These are phyloP conservation scores for Dicycla oo DNA, from an alignment of 2,888 invertebrate species.

Conservation along the genomic window DNA sequence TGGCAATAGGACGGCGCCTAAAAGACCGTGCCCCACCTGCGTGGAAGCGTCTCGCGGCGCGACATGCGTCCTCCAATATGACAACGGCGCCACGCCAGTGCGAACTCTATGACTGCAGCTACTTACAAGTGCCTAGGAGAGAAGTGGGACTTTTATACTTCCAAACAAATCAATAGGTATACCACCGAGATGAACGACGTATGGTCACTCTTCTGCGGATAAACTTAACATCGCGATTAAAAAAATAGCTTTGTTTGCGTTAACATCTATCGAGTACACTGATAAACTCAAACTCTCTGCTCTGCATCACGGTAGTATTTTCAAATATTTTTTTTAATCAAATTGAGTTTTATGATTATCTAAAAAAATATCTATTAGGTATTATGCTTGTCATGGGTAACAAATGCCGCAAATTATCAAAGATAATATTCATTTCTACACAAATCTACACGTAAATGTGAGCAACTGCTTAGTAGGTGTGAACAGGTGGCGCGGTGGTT, in stretches of 20 bases:
- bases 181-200: neutral
- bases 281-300: neutral
- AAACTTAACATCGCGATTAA: neutral
- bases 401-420: neutral
- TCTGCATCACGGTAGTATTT: conserved; percentile 1
- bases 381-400: too few relatives aligned
- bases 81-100: too few relatives aligned
- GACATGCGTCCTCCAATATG: neutral
- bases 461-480: neutral
- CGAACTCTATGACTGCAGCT: neutral
- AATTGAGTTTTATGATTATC: neutral
- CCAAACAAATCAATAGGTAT: neutral
- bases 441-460: neutral
- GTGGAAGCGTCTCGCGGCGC: neutral
- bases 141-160: neutral
- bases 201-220: neutral
- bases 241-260: neutral
- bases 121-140: neutral
- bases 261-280: neutral
- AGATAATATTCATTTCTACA: neutral
- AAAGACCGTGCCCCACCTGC: too few relatives aligned
- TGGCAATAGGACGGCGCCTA: too few relatives aligned
- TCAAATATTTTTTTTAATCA: neutral
- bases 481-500: neutral
- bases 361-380: neutral